Conservation (phyloP, 1,140 invertebrate species). For the Bombyx mori region ASM3026992v2 NC_085117.1:5385501-5386000, state of each 20-base stretch:
- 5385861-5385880: slow-evolving; percentile 25
- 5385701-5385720: slow-evolving; percentile 86
- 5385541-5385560: too few relatives aligned
- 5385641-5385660: too few relatives aligned
- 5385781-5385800: slow-evolving; percentile 94
- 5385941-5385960: slow-evolving; percentile 6
- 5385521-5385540: too few relatives aligned
- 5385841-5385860: slow-evolving; percentile 53
- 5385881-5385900: slow-evolving; percentile 19
- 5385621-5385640: too few relatives aligned
- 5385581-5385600: too few relatives aligned
- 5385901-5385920: slow-evolving; percentile 6
- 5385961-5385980: too few relatives aligned
- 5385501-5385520: too few relatives aligned
- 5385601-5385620: too few relatives aligned
- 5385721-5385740: slow-evolving; percentile 87
- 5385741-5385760: slow-evolving; percentile 88
- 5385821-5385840: slow-evolving; percentile 76
- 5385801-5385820: slow-evolving; percentile 80
- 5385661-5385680: too few relatives aligned
- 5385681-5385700: slow-evolving; percentile 62
- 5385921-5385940: slow-evolving; percentile 21
- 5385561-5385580: too few relatives aligned
- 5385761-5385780: slow-evolving; percentile 97
- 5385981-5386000: too few relatives aligned